Evolutionary conservation across 2,113 vertebrate species (phyloP).

Genomic region (Bothrops jararaca): DNA sequence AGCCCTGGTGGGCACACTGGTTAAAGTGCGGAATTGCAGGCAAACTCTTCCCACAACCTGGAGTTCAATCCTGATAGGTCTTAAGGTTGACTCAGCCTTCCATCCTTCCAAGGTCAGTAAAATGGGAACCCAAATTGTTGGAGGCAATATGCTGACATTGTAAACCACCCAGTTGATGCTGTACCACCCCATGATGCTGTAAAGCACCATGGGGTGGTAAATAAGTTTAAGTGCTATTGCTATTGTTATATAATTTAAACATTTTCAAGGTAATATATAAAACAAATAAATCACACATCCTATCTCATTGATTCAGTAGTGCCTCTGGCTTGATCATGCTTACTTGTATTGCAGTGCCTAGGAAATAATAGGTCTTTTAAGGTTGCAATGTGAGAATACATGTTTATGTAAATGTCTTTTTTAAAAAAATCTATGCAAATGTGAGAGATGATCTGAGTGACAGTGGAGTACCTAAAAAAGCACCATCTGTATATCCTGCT

Average conservation of each 20-base stretch:
- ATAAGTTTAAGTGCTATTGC: neutral
- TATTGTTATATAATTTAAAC: conserved; percentile 25
- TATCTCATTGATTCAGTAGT: conserved; percentile 51
- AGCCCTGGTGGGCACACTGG: neutral
- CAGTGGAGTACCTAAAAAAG: conserved; percentile 1
- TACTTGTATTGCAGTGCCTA: conserved; percentile 52
- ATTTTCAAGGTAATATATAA: conserved; percentile 62
- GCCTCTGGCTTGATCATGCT: conserved; percentile 51
- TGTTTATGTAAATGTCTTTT: conserved; percentile 54
- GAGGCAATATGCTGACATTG: too few species aligned
- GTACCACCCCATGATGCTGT: neutral
- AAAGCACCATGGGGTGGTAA: neutral
- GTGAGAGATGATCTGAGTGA: conserved; percentile 19
- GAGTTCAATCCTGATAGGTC: too few species aligned
- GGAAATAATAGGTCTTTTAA: conserved; percentile 60
- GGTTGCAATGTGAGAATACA: conserved; percentile 59
- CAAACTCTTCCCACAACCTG: too few species aligned
- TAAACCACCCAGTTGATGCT: too few species aligned
- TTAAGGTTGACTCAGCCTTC: too few species aligned
- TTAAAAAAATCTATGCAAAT: conserved; percentile 33
- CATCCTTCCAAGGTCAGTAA: too few species aligned
- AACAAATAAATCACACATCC: conserved; percentile 59
- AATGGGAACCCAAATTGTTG: too few species aligned
- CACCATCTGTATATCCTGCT: conserved; percentile 2
- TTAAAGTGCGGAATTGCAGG: neutral